Conservation (phyloP, 2,888 invertebrate genomes). For the Tachystola acroxantha region DNA sequence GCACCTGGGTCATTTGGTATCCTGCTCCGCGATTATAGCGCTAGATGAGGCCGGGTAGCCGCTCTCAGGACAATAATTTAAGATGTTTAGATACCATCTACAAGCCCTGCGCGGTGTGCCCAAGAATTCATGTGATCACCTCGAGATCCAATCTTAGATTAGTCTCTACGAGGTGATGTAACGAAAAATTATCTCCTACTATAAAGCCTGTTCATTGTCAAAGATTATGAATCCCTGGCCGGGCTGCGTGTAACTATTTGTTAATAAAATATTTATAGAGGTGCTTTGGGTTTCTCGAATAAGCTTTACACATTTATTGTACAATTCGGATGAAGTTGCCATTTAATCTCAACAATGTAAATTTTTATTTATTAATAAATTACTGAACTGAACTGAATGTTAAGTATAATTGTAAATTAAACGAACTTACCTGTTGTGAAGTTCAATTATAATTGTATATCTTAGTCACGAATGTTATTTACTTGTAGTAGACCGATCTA, state of each 20-base stretch:
- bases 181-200: conserved; percentile 62
- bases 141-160: conserved; percentile 71
- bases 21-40: conserved; percentile 45
- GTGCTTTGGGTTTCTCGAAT: neutral
- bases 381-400: too few relatives aligned
- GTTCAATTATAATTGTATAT: too few relatives aligned
- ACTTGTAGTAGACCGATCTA: too few relatives aligned
- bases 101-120: conserved; percentile 64
- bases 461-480: too few relatives aligned
- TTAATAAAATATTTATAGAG: conserved; percentile 34
- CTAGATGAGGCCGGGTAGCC: conserved; percentile 60
- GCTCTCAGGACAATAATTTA: conserved; percentile 69
- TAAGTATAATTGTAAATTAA: too few relatives aligned
- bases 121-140: conserved; percentile 74
- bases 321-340: neutral
- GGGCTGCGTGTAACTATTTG: conserved; percentile 31
- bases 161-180: conserved; percentile 59
- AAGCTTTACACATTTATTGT: neutral
- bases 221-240: conserved; percentile 48
- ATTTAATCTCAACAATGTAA: neutral
- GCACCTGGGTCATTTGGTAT: conserved; percentile 33
- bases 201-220: conserved; percentile 52
- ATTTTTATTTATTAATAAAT: too few relatives aligned
- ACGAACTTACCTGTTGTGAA: too few relatives aligned
- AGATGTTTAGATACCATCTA: conserved; percentile 74